A percentile compares a stretch with the other conserved stretches of the same genome.
These are phyloP conservation scores for Hemitrygon akajei DNA, from an alignment of 2,797 vertebrate genomes.

Conservation along the genomic window DNA sequence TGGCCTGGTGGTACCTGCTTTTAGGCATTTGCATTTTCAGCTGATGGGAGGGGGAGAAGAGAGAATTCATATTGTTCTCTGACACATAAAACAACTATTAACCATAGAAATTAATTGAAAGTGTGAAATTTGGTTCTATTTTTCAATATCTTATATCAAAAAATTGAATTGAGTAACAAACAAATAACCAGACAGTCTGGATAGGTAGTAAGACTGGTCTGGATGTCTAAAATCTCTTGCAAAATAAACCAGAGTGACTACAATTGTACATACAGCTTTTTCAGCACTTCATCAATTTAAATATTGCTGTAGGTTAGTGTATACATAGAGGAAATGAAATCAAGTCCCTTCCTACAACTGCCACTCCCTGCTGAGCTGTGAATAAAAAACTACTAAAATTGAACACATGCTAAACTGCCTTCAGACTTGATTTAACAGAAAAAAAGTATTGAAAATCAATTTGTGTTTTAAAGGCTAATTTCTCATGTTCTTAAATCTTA, in stretches of 20 bases:
- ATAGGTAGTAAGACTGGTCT: background rate
- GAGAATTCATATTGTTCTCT: too few relatives aligned
- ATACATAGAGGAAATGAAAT: constrained; percentile 23
- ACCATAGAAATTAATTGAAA: background rate
- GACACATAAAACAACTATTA: background rate
- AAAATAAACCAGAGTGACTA: background rate
- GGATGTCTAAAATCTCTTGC: background rate
- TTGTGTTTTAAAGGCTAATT: background rate
- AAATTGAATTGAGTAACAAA: background rate
- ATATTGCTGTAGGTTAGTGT: background rate
- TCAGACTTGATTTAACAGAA: background rate
- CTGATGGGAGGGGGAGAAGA: too few relatives aligned
- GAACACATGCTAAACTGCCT: background rate
- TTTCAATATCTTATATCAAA: background rate
- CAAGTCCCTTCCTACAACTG: background rate
- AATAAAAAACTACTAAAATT: background rate
- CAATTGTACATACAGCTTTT: background rate
- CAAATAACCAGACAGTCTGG: background rate
- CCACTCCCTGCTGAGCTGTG: constrained; percentile 7
- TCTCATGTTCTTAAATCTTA: background rate
- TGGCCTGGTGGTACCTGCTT: too few relatives aligned
- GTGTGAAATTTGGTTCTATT: background rate
- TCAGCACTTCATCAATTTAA: background rate
- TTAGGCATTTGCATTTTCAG: too few relatives aligned
- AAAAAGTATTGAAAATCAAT: background rate